A percentile compares a stretch with the other conserved stretches of the same genome.
Conservation (phyloP, 2,113 vertebrate genomes). For the Peromyscus leucopus region DNA sequence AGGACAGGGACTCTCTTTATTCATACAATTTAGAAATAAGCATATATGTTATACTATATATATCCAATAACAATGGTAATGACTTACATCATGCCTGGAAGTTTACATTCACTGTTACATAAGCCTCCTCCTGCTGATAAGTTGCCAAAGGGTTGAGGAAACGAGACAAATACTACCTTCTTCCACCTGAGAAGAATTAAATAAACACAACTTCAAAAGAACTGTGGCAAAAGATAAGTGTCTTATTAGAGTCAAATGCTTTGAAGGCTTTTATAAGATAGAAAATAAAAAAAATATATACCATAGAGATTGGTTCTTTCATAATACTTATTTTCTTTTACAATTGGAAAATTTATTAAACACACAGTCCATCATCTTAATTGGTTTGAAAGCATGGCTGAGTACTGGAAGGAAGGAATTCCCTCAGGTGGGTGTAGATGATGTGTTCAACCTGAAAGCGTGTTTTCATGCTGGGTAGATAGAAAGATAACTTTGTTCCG, state of each 20-base stretch:
- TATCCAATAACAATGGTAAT: slow-evolving; percentile 38
- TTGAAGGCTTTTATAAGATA: slow-evolving; percentile 74
- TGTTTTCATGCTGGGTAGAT: not conserved
- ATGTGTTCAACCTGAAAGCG: slow-evolving; percentile 20
- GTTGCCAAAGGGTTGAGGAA: slow-evolving; percentile 22
- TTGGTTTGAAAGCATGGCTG: slow-evolving; percentile 75
- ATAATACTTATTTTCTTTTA: slow-evolving; percentile 67
- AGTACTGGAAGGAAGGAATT: slow-evolving; percentile 52
- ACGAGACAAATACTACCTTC: slow-evolving; percentile 7
- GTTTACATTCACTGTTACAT: not conserved
- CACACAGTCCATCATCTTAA: slow-evolving; percentile 81
- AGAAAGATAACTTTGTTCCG: slow-evolving; percentile 18
- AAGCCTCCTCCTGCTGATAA: slow-evolving; percentile 23
- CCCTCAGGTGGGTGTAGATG: slow-evolving; percentile 37
- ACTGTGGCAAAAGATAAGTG: slow-evolving; percentile 41
- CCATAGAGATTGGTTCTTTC: slow-evolving; percentile 72
- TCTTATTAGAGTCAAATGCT: slow-evolving; percentile 41
- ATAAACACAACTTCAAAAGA: slow-evolving; percentile 59
- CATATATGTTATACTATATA: slow-evolving; percentile 20
- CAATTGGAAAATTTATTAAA: slow-evolving; percentile 82
- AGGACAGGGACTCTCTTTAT: not conserved
- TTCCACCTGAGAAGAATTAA: slow-evolving; percentile 36
- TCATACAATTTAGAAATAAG: slow-evolving; percentile 49
- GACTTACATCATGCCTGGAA: slow-evolving; percentile 5
- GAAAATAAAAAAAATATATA: slow-evolving; percentile 55